phyloP scores from a whole-genome alignment of 2,888 invertebrate species.

The Eustalomyia histrio region DNA sequence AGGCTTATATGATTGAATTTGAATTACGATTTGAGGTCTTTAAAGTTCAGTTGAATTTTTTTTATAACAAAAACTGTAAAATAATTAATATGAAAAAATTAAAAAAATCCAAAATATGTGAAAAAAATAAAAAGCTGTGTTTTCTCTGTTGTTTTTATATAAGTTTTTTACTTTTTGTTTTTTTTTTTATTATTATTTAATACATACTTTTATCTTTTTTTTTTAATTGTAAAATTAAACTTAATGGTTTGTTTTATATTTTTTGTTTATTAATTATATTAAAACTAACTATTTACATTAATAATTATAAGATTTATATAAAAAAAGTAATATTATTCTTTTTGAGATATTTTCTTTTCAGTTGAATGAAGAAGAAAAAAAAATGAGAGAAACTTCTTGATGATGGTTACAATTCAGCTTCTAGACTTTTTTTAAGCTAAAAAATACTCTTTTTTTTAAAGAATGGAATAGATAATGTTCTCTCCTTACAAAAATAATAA shows the following conservation, averaged over 20 bases:
- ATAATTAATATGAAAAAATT: no score
- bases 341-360: slow-evolving; percentile 64
- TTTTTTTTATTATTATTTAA: slow-evolving; percentile 57
- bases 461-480: slow-evolving; percentile 38
- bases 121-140: slow-evolving; percentile 47
- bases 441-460: neutral
- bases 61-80: neutral
- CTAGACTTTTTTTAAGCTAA: neutral
- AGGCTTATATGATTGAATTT: no score
- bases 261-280: slow-evolving; percentile 54
- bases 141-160: slow-evolving; percentile 56
- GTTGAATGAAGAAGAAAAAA: slow-evolving; percentile 46
- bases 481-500: slow-evolving; percentile 26
- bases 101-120: slow-evolving; percentile 47
- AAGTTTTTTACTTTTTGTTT: slow-evolving; percentile 58
- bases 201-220: slow-evolving; percentile 58
- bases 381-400: neutral
- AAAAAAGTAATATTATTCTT: slow-evolving; percentile 52
- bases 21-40: no score
- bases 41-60: no score
- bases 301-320: slow-evolving; percentile 63
- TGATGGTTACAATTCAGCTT: slow-evolving; percentile 4
- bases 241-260: slow-evolving; percentile 58
- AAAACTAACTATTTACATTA: slow-evolving; percentile 64
- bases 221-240: slow-evolving; percentile 57